phyloP scores from a whole-genome alignment of 2,888 invertebrate genomes.

The Platycnemis pennipes region DNA sequence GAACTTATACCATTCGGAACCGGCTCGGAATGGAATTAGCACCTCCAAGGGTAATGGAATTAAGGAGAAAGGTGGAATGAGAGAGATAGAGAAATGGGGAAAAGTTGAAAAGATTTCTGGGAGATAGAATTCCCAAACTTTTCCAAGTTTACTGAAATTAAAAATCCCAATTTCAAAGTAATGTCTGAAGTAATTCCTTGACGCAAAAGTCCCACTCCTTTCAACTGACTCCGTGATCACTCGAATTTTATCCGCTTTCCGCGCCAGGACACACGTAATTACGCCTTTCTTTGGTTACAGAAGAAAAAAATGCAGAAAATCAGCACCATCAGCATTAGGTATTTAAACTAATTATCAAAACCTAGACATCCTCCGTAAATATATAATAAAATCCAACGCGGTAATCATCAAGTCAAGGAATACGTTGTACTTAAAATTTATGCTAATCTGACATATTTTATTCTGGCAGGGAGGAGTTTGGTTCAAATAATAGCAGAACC shows the following conservation, averaged over 20 bases:
- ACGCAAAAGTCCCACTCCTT: background rate
- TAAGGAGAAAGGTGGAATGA: background rate
- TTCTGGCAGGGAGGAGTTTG: too few species aligned
- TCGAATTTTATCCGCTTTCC: background rate
- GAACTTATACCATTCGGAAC: background rate
- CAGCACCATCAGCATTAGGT: too few species aligned
- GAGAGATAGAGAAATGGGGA: background rate
- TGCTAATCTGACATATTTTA: too few species aligned
- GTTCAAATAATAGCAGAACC: too few species aligned
- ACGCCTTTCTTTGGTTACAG: background rate
- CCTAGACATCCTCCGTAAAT: too few species aligned
- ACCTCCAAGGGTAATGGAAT: background rate
- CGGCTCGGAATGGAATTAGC: background rate
- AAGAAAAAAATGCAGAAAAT: too few species aligned
- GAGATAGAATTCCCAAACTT: background rate
- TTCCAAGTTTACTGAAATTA: background rate
- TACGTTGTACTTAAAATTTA: too few species aligned
- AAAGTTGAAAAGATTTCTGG: background rate
- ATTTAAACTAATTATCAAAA: too few species aligned
- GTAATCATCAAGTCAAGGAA: too few species aligned
- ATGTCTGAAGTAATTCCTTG: background rate
- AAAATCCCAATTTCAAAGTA: background rate
- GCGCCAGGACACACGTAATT: background rate
- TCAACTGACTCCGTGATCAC: background rate
- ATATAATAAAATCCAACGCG: too few species aligned